phyloP scores from a whole-genome alignment of 2,888 invertebrate species.

The Drosophila borealis region DNA sequence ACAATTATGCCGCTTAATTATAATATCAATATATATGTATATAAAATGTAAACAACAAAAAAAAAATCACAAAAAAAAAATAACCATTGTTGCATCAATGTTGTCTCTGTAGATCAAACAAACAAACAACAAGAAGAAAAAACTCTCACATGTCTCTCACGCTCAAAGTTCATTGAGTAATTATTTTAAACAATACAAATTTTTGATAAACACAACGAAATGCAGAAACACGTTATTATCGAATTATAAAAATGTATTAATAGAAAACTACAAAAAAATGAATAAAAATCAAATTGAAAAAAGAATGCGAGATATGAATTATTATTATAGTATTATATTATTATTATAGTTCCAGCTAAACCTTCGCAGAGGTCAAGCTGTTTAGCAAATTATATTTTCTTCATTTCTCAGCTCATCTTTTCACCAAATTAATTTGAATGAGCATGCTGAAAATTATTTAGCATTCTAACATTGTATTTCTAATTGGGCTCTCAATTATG shows the following conservation, averaged over 20 bases:
- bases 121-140: conserved; percentile 7
- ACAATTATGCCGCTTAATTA: conserved; percentile 80
- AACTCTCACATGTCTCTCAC: conserved; percentile 81
- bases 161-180: conserved; percentile 70
- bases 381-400: conserved; percentile 36
- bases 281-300: conserved; percentile 71
- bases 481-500: conserved; percentile 51
- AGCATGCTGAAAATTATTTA: conserved; percentile 45
- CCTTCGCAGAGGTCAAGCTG: conserved; percentile 46
- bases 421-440: conserved; percentile 41
- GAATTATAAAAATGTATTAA: conserved; percentile 72
- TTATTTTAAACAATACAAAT: conserved; percentile 48
- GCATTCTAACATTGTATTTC: conserved; percentile 48
- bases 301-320: conserved; percentile 10
- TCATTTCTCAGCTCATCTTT: conserved; percentile 10
- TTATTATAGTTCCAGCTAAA: background rate
- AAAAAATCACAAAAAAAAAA: conserved; percentile 63
- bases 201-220: conserved; percentile 62
- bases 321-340: background rate
- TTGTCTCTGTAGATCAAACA: conserved; percentile 46
- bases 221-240: conserved; percentile 68
- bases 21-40: conserved; percentile 65
- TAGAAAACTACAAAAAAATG: conserved; percentile 67
- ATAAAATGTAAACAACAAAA: conserved; percentile 33
- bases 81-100: conserved; percentile 39